Percentiles rank a stretch among this genome's conserved stretches.
phyloP scores from a whole-genome alignment of 2,797 vertebrate species.

The Novumbra hubbsi region DNA sequence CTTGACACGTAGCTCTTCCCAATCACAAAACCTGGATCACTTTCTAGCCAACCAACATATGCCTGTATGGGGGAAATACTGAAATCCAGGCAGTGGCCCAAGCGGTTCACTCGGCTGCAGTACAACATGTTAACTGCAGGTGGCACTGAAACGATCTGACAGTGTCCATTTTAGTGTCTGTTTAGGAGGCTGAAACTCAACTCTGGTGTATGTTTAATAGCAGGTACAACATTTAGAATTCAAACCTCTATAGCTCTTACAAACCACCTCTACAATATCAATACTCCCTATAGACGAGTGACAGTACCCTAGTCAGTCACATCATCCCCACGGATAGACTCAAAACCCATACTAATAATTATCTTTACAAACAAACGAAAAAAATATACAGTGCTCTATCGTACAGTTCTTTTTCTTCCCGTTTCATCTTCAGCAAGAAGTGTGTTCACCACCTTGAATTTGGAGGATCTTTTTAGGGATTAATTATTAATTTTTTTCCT shows the following conservation, averaged over 20 bases:
- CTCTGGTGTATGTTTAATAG: not conserved
- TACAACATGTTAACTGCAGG: not conserved
- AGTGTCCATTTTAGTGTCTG: not conserved
- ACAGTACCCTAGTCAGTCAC: constrained; percentile 1
- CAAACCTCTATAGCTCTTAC: not conserved
- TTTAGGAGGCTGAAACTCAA: not conserved
- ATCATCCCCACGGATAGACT: constrained; percentile 19
- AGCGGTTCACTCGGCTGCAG: constrained; percentile 5
- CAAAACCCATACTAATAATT: not conserved
- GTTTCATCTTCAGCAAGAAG: constrained; percentile 43
- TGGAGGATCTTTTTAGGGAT: constrained; percentile 42
- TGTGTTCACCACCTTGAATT: constrained; percentile 49
- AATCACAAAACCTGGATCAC: not conserved
- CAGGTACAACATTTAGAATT: not conserved
- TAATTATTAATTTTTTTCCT: constrained; percentile 25
- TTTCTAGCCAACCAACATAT: no score
- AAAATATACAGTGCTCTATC: constrained; percentile 30
- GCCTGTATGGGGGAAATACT: not conserved
- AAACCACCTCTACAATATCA: not conserved
- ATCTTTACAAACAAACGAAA: constrained; percentile 29
- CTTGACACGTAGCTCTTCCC: not conserved
- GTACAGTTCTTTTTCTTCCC: constrained; percentile 36
- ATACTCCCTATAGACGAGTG: not conserved
- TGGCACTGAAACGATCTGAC: not conserved
- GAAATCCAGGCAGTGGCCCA: not conserved